A percentile compares a stretch with the other conserved stretches of the same genome.
Conservation (phyloP, 2,113 vertebrate species). For the Nycticorax nycticorax region DNA sequence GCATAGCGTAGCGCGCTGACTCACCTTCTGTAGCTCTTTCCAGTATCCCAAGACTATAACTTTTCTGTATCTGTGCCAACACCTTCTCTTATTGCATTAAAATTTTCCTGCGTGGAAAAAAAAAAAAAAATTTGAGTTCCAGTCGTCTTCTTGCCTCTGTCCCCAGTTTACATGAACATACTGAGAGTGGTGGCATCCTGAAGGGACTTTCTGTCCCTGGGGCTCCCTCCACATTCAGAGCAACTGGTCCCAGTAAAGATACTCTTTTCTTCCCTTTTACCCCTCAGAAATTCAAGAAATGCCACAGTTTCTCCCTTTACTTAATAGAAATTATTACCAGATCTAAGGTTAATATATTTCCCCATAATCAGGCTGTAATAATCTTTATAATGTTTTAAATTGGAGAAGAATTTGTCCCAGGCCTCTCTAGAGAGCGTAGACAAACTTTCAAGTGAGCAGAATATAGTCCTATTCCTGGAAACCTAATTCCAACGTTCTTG, state of each 20-base stretch:
- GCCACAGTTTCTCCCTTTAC: background rate
- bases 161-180: background rate
- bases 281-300: background rate
- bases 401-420: background rate
- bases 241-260: background rate
- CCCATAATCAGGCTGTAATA: background rate
- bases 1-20: background rate
- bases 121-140: background rate
- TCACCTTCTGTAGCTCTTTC: background rate
- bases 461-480: background rate
- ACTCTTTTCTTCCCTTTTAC: background rate
- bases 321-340: background rate
- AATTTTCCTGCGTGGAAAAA: background rate
- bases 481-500: background rate
- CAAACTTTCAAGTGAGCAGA: background rate
- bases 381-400: background rate
- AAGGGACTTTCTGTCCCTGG: background rate
- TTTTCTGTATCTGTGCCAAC: background rate
- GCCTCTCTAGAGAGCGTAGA: background rate
- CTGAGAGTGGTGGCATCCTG: background rate
- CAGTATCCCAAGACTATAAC: background rate
- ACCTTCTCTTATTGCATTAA: slow-evolving; percentile 16
- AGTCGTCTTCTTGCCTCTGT: background rate
- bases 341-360: background rate
- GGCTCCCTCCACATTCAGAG: background rate